phyloP scores from a whole-genome alignment of 2,888 invertebrate genomes.

The Zygothrica quintamaculata region DNA sequence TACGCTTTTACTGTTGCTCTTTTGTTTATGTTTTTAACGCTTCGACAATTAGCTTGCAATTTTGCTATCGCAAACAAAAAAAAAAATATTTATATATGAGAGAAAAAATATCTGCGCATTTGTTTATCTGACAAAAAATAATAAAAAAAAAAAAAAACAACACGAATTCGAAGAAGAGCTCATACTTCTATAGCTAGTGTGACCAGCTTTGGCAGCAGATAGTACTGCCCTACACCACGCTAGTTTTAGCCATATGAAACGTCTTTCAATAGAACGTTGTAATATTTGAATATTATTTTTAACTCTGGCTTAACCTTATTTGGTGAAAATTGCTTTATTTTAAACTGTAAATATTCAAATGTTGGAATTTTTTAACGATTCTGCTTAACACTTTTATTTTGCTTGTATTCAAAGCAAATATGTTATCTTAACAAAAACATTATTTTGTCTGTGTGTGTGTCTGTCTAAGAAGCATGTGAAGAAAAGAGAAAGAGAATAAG shows the following conservation, averaged over 20 bases:
- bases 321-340: too few relatives aligned
- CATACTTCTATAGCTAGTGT: slow-evolving; percentile 23
- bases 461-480: too few relatives aligned
- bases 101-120: slow-evolving; percentile 69
- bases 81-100: too few relatives aligned
- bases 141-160: slow-evolving; percentile 16
- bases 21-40: slow-evolving; percentile 66
- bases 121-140: slow-evolving; percentile 56
- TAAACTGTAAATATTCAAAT: not conserved
- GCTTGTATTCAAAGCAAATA: slow-evolving; percentile 57
- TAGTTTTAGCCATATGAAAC: not conserved
- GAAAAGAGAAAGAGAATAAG: too few relatives aligned
- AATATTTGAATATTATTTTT: too few relatives aligned
- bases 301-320: too few relatives aligned
- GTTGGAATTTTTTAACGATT: slow-evolving; percentile 16
- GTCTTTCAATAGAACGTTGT: slow-evolving; percentile 1
- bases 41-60: slow-evolving; percentile 57
- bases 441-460: too few relatives aligned
- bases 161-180: too few relatives aligned
- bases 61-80: slow-evolving; percentile 34
- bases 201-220: slow-evolving; percentile 25
- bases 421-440: too few relatives aligned
- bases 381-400: slow-evolving; percentile 35
- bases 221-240: slow-evolving; percentile 18
- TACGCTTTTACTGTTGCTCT: slow-evolving; percentile 41